A percentile compares a stretch with the other conserved stretches of the same genome.
Evolutionary conservation across 2,797 vertebrate genomes (phyloP).

Genomic region (Chaenodraco wilsoni): DNA sequence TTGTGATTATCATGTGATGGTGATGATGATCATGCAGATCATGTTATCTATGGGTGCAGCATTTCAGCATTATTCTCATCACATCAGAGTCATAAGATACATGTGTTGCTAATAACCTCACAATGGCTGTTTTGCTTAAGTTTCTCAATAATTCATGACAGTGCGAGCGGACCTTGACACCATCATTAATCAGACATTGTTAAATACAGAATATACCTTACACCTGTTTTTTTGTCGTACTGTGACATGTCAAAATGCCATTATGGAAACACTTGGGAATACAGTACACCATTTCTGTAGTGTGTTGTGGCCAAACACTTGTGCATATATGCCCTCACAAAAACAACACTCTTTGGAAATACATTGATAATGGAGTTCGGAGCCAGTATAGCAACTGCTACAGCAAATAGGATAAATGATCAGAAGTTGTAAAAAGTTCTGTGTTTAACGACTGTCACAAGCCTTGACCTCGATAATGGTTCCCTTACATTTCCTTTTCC

Average conservation of each 20-base stretch:
- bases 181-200: neutral
- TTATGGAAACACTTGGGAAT: slow-evolving; percentile 3
- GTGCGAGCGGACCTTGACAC: neutral
- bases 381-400: neutral
- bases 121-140: neutral
- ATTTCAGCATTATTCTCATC: neutral
- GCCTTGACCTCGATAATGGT: slow-evolving; percentile 50
- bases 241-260: neutral
- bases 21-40: neutral
- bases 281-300: too few relatives aligned
- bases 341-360: slow-evolving; percentile 20
- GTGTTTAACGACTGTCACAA: slow-evolving; percentile 35
- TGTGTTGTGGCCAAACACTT: neutral
- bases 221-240: neutral
- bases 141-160: neutral
- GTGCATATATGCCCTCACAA: slow-evolving; percentile 14
- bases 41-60: neutral
- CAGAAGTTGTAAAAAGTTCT: neutral
- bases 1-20: neutral
- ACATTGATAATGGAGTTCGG: neutral
- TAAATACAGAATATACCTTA: neutral
- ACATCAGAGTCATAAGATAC: neutral
- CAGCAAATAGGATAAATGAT: neutral
- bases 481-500: slow-evolving; percentile 53
- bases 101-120: neutral